These are phyloP conservation scores for Stercorarius parasiticus DNA, from an alignment of 2,113 vertebrate genomes.

Conservation along the genomic window DNA sequence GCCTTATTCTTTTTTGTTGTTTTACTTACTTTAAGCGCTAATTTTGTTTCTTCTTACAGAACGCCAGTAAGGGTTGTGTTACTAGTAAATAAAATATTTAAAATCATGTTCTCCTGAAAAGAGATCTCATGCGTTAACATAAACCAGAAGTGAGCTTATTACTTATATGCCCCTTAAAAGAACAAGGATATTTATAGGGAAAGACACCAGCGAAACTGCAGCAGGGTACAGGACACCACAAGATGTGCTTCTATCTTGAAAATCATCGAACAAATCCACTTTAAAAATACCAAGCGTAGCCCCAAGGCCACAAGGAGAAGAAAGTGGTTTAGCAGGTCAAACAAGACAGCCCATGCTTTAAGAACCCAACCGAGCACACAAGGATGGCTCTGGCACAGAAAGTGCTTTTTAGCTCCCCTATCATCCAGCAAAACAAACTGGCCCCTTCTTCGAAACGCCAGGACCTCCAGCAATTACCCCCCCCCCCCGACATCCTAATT, in stretches of 20 bases:
- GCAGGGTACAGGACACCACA: neutral
- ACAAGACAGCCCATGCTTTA: neutral
- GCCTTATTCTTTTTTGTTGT: neutral
- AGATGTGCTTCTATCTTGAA: neutral
- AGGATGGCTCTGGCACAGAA: neutral
- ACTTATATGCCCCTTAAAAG: neutral
- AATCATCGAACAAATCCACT: neutral
- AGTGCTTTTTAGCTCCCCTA: neutral
- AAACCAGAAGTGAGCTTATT: neutral
- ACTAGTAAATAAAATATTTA: neutral
- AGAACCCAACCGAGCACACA: neutral
- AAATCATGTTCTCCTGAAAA: neutral
- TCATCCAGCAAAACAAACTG: neutral
- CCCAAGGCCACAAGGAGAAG: neutral
- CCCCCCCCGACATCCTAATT: neutral
- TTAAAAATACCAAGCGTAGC: neutral
- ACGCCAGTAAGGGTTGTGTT: neutral
- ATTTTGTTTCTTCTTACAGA: neutral
- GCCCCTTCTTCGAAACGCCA: neutral
- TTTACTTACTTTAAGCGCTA: neutral
- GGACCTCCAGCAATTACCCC: neutral
- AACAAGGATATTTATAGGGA: neutral
- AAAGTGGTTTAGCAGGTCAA: conserved; percentile 36
- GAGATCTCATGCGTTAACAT: neutral
- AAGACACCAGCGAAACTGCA: neutral